Evolutionary conservation across 2,888 invertebrate species (phyloP).

Genomic region (Acronicta alni): DNA sequence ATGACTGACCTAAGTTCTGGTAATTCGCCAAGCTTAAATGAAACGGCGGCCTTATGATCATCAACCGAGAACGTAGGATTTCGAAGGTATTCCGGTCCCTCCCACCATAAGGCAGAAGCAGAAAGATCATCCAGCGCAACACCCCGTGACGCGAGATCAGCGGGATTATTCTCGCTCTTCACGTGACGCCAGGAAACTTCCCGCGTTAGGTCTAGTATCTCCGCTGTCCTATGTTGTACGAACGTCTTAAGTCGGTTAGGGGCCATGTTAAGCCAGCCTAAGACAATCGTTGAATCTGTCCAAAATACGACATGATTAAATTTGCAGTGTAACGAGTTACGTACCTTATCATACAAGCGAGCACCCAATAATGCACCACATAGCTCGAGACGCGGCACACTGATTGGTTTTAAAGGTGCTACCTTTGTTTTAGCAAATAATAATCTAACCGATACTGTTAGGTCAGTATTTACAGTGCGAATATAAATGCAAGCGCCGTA

Average conservation of each 20-base stretch:
- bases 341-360: not conserved
- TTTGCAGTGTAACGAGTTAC: not conserved
- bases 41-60: no score
- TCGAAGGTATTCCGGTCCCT: slow-evolving; percentile 12
- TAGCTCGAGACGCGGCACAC: not conserved
- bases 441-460: not conserved
- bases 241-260: slow-evolving; percentile 6
- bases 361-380: slow-evolving; percentile 8
- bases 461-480: slow-evolving; percentile 12
- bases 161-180: no score
- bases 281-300: slow-evolving; percentile 3
- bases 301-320: not conserved
- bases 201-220: no score
- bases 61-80: no score
- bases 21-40: no score
- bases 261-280: slow-evolving; percentile 2
- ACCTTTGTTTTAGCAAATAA: not conserved
- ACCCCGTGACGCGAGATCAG: slow-evolving; percentile 18
- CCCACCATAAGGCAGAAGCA: slow-evolving; percentile 14
- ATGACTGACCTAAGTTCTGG: not conserved
- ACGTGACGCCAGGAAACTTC: no score
- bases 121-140: not conserved
- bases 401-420: not conserved
- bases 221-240: slow-evolving; percentile 10
- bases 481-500: slow-evolving; percentile 53